phyloP scores from a whole-genome alignment of 2,888 invertebrate species.

The Patella ulyssiponensis region DNA sequence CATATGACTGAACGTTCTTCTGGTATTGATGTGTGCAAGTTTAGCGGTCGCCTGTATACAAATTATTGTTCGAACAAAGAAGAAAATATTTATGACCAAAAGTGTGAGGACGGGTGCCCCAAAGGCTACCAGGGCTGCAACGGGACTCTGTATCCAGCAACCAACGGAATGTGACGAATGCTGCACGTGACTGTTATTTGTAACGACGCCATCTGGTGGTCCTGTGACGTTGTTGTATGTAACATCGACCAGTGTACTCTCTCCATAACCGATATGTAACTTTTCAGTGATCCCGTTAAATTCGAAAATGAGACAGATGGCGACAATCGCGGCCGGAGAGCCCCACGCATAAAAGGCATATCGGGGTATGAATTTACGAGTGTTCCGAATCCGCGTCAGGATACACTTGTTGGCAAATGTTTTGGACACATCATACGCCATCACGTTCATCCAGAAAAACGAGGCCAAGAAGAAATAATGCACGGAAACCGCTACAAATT shows the following conservation, averaged over 20 bases:
- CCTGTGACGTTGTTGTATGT: neutral
- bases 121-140: slow-evolving; percentile 58
- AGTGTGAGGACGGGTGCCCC: slow-evolving; percentile 60
- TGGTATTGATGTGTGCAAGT: slow-evolving; percentile 46
- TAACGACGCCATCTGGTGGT: neutral
- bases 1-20: slow-evolving; percentile 45
- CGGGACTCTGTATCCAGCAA: slow-evolving; percentile 64
- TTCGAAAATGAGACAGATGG: slow-evolving; percentile 63
- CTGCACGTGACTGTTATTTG: neutral
- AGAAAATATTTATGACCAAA: slow-evolving; percentile 51
- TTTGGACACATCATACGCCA: slow-evolving; percentile 75
- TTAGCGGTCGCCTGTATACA: slow-evolving; percentile 55
- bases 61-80: slow-evolving; percentile 59
- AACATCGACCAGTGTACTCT: neutral
- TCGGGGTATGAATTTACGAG: slow-evolving; percentile 51
- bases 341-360: slow-evolving; percentile 80
- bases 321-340: slow-evolving; percentile 75
- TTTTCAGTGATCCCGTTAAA: slow-evolving; percentile 42
- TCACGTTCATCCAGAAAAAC: slow-evolving; percentile 80
- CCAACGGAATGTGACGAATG: slow-evolving; percentile 24
- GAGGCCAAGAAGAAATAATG: slow-evolving; percentile 80
- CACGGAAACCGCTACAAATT: slow-evolving; percentile 77
- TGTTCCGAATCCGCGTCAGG: slow-evolving; percentile 48
- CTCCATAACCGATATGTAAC: slow-evolving; percentile 53
- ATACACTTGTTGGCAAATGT: slow-evolving; percentile 73